phyloP scores from a whole-genome alignment of 2,888 invertebrate species.

The Thereva nobilitata region DNA sequence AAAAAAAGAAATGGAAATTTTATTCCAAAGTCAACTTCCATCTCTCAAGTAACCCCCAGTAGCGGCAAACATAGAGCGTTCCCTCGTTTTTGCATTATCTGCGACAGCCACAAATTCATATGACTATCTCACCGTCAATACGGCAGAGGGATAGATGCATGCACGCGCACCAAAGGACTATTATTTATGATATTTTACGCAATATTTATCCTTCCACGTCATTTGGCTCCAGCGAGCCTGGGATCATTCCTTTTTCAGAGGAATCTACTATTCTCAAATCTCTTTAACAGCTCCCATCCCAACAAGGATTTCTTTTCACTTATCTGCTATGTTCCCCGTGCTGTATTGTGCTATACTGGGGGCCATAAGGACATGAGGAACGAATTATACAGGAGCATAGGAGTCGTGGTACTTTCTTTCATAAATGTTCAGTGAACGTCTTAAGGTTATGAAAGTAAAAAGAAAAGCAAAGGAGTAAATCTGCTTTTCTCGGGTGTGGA shows the following conservation, averaged over 20 bases:
- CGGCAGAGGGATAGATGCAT: neutral
- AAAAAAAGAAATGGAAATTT: constrained; percentile 16
- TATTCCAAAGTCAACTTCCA: constrained; percentile 12
- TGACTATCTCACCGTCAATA: constrained; percentile 1
- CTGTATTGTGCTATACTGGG: too few relatives aligned
- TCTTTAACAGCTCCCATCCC: too few relatives aligned
- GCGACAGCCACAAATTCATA: constrained; percentile 15
- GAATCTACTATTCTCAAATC: too few relatives aligned
- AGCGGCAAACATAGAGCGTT: neutral
- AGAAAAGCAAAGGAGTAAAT: too few relatives aligned
- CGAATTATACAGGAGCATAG: too few relatives aligned
- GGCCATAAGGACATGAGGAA: too few relatives aligned
- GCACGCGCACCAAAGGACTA: constrained; percentile 11
- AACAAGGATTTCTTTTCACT: too few relatives aligned
- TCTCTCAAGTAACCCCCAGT: neutral
- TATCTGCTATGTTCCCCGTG: too few relatives aligned
- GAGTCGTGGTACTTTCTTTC: too few relatives aligned
- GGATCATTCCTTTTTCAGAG: neutral
- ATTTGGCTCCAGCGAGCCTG: constrained; percentile 16
- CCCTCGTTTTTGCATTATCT: constrained; percentile 11
- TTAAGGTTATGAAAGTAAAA: too few relatives aligned
- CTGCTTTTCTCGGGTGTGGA: too few relatives aligned
- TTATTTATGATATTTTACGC: constrained; percentile 37
- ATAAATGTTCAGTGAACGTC: too few relatives aligned
- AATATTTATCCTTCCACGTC: constrained; percentile 39